Conservation (phyloP, 2,113 vertebrate species). For the Corythornis madagascariensis region DNA sequence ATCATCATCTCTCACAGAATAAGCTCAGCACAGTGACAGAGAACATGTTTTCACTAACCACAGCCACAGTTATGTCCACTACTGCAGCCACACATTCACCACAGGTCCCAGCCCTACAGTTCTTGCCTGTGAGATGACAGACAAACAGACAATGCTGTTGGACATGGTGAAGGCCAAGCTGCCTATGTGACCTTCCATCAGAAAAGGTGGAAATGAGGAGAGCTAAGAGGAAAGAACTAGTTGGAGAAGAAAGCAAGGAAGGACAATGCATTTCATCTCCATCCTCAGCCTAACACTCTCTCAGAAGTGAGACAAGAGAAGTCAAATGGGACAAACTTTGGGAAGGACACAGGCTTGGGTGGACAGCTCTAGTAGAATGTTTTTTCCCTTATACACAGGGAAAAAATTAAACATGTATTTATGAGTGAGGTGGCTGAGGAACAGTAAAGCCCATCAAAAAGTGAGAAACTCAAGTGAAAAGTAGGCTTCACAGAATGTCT, state of each 20-base stretch:
- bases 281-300: background rate
- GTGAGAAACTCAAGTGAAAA: background rate
- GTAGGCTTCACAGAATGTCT: background rate
- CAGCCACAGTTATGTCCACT: background rate
- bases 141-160: background rate
- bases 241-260: background rate
- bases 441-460: background rate
- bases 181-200: rapidly evolving
- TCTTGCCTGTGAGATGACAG: background rate
- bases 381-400: background rate
- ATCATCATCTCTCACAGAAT: background rate
- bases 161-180: background rate
- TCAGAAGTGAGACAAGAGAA: background rate
- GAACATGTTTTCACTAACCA: background rate
- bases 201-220: background rate
- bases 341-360: background rate
- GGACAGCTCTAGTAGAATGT: background rate
- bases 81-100: background rate
- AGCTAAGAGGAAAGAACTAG: background rate
- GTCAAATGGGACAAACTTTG: rapidly evolving
- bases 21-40: background rate
- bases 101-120: background rate
- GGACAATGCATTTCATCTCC: background rate
- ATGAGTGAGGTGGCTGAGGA: background rate
- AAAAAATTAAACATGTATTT: background rate